Base-by-base conservation (phyloP, 2,888 invertebrate genomes). In the Drosophila longiperda region DNA sequence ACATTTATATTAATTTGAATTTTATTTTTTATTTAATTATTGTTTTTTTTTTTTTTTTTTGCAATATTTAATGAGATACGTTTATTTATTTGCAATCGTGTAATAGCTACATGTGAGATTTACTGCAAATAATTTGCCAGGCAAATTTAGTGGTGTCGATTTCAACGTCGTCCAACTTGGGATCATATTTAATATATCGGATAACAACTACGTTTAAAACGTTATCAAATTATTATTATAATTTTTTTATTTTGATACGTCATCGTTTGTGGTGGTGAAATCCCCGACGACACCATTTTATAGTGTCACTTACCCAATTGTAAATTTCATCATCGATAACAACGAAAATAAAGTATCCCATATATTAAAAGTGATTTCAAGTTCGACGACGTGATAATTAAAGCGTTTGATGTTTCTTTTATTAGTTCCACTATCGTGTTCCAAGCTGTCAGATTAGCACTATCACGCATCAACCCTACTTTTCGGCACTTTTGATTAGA, bases 101-200 rank as follows among this genome's bases (percentile, higher is more conserved):
- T 32, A 8, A 17, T 4, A 49, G 20, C 20, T 45, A 45, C 45
- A 20, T 26, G 4, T 23, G n/a, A 38, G 38, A 55, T n/a, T 36
- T 11, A 29, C 34, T 5, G 26, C 4, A 1, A 38, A 38, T 8
- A 8, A n/a, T n/a, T 38, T 55, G 55, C 38, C 38, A 26, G 26
- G 2, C 90, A 85, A 85, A 90, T 90, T 85, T 90, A 89, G 76
- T 23, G 70, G 83, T 82, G 84, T 84, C 83, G 83, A 80, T 83
- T 74, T 69, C 65, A 71, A 48, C 52, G 32, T 53, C 54, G 36
- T n/a, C 53, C 50, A 9, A 32, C 23, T 3, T 5, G 9, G 20
- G 33, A 45, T 55, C 34, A 42, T 12, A 15, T 8, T 42, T 32
- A 9, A 29, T 9, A 29, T n/a, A 52, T 52, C 20, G n/a, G 50